Base-by-base conservation (phyloP, 2,797 vertebrate genomes). In the Tragelaphus oryx region DNA sequence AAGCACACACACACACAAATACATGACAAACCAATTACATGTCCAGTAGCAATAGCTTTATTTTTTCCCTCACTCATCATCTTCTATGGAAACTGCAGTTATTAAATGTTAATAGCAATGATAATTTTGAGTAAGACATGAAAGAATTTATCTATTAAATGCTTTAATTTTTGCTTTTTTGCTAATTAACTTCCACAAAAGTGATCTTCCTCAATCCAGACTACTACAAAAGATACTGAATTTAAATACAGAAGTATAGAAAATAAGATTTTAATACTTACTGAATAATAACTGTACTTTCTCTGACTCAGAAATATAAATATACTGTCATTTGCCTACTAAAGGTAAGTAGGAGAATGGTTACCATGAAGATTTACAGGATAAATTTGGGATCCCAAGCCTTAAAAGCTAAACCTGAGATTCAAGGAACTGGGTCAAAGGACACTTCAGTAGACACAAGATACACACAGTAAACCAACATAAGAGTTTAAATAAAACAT, bases 241-340 rank as follows among this genome's bases (percentile, higher is more conserved):
- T 76, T 96, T 78, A 94, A 33, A 94, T 13, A 87, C 1, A 59
- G 14, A 93, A 6, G 4, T 79, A 86, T 5, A 14, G 1, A 89
- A 92, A 95, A 78, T 37, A 9, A 89, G 30, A 85, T 33, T 90
- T 79, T 89, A 93, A 87, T 60, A 91, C 44, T 90, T 88, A 87
- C 9, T 82, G 18, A 95, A 65, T 52, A 93, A 91, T 26, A 55
- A 74, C 17, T n/a, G 6, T 74, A 60, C 83, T 94, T 96, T 93
- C 92, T 85, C 18, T 87, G n/a, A 86, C 14, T 76, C 79, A 87
- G 33, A 79, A 65, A 87, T 75, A 85, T 93, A 76, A 94, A 68
- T 74, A 91, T 62, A 50, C 6, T 74, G 13, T 78, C 24, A 97
- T 46, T 13, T 89, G 28, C 55, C 60, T 89, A 93, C 28, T 26